Evolutionary conservation across 1,140 invertebrate genomes (phyloP).

Genomic region (Tetragonula clypearis): DNA sequence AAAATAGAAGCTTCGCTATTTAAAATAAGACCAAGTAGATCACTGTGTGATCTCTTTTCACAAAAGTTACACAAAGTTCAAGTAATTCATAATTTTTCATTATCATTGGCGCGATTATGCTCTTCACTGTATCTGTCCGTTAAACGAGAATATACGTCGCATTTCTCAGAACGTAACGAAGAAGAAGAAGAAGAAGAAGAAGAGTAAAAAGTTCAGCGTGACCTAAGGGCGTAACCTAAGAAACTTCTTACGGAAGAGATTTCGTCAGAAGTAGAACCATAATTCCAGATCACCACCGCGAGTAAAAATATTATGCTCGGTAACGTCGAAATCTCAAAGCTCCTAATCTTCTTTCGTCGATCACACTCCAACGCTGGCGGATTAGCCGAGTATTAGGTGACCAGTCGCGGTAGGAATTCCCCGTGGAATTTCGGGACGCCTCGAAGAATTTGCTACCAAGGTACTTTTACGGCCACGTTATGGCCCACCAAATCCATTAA

Average conservation of each 20-base stretch:
- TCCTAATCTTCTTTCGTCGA: slow-evolving; percentile 70
- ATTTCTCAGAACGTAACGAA: not conserved
- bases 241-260: not conserved
- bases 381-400: slow-evolving; percentile 67
- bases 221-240: slow-evolving; percentile 11
- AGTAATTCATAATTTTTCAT: too few species aligned
- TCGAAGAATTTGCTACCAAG: slow-evolving; percentile 66
- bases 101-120: too few species aligned
- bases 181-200: not conserved
- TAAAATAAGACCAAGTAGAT: too few species aligned
- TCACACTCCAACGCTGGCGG: slow-evolving; percentile 51
- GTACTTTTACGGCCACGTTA: slow-evolving; percentile 59
- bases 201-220: too few species aligned
- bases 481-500: slow-evolving; percentile 42
- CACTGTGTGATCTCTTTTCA: too few species aligned
- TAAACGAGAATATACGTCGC: not conserved
- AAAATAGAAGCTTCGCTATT: too few species aligned
- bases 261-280: not conserved
- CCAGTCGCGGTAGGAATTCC: slow-evolving; percentile 58
- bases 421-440: slow-evolving; percentile 65
- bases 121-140: not conserved
- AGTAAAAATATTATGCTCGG: slow-evolving; percentile 14
- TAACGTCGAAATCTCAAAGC: slow-evolving; percentile 6
- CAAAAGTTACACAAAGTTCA: too few species aligned
- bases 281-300: not conserved